Conservation (phyloP, 1,140 invertebrate species). For the Lerema accius region DNA sequence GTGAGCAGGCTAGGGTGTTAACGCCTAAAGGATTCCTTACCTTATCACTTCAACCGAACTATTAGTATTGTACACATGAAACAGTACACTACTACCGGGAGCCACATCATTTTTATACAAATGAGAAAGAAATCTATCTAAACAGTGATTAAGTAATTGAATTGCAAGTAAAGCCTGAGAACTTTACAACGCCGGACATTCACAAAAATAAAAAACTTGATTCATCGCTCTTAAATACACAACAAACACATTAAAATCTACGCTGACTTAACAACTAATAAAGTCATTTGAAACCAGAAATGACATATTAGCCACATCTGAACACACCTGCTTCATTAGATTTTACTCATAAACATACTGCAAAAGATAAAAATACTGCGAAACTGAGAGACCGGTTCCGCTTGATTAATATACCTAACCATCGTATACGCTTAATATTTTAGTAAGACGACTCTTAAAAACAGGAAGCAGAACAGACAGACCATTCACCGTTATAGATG, state of each 20-base stretch:
- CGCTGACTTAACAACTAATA: constrained; percentile 1
- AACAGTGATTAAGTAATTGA: no score
- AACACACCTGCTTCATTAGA: constrained; percentile 4
- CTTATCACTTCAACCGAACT: no score
- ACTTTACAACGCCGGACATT: no score
- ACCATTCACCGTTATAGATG: constrained; percentile 24
- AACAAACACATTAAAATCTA: not conserved
- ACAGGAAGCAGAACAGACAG: constrained; percentile 23
- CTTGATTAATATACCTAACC: constrained; percentile 1
- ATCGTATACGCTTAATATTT: not conserved
- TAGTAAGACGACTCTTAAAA: constrained; percentile 19
- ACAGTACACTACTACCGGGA: no score
- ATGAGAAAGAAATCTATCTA: no score
- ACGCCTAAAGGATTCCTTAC: no score
- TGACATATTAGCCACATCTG: no score
- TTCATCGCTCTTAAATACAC: not conserved
- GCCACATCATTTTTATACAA: no score
- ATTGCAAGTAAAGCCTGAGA: no score
- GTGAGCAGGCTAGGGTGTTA: no score
- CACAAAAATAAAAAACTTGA: constrained; percentile 5
- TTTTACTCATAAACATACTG: constrained; percentile 2
- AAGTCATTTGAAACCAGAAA: constrained; percentile 1
- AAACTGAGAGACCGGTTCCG: constrained; percentile 12
- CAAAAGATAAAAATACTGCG: constrained; percentile 13
- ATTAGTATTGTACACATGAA: no score